phyloP scores from a whole-genome alignment of 2,113 vertebrate species.

The Limnothrissa miodon region DNA sequence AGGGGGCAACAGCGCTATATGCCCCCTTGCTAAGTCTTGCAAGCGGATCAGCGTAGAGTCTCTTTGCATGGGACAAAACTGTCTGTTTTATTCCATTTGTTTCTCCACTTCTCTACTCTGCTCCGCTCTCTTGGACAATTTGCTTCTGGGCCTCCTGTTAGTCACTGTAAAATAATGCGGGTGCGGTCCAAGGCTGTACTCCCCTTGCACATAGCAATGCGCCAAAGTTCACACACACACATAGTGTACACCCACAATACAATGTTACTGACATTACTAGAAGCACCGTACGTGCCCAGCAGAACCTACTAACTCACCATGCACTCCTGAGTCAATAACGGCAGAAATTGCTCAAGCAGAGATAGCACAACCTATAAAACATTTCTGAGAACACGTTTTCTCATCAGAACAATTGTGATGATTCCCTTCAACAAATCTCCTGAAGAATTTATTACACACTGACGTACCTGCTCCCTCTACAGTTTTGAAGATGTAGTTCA shows the following conservation, averaged over 20 bases:
- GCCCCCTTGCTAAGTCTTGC: neutral
- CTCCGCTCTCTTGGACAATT: neutral
- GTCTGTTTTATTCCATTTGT: neutral
- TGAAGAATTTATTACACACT: neutral
- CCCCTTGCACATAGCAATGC: neutral
- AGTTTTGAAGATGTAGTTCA: neutral
- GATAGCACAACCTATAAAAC: neutral
- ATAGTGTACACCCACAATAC: no score
- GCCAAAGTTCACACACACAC: neutral
- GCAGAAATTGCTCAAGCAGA: neutral
- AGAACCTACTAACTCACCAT: neutral
- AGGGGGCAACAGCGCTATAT: neutral
- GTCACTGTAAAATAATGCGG: neutral
- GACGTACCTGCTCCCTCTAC: neutral
- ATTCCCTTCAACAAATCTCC: neutral
- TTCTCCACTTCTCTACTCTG: neutral
- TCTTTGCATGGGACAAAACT: neutral
- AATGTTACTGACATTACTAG: neutral
- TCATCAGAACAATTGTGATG: neutral
- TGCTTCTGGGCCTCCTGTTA: neutral
- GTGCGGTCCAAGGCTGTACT: neutral
- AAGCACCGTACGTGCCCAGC: neutral
- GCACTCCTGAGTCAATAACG: neutral
- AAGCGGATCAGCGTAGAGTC: neutral
- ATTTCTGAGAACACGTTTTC: neutral